Percentiles rank a stretch among this genome's conserved stretches.
phyloP scores from a whole-genome alignment of 2,113 vertebrate species.

The Ptyas mucosa region DNA sequence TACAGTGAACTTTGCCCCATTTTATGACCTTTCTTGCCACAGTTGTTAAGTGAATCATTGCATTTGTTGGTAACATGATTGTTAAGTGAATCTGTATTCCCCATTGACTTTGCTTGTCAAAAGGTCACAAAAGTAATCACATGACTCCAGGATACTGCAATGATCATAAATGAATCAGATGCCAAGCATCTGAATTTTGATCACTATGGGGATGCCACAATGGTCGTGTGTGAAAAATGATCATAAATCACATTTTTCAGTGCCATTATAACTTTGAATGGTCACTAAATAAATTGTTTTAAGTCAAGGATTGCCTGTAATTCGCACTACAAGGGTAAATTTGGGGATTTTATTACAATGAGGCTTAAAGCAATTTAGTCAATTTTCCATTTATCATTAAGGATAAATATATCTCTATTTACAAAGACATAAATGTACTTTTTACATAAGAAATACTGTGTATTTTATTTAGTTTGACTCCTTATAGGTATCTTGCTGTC shows the following conservation, averaged over 20 bases:
- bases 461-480: background rate
- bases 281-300: no score
- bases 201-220: background rate
- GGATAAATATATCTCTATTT: background rate
- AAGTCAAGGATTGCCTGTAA: background rate
- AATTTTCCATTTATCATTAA: background rate
- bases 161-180: background rate
- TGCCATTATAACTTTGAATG: background rate
- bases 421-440: background rate
- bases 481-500: background rate
- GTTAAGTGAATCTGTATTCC: background rate
- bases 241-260: background rate
- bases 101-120: background rate
- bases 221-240: background rate
- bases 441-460: background rate
- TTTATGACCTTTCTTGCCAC: background rate
- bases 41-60: background rate
- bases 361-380: background rate
- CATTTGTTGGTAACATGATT: background rate
- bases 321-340: background rate
- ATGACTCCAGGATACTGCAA: background rate
- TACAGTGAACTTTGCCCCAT: background rate
- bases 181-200: background rate
- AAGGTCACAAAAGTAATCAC: background rate
- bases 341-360: background rate